Base-by-base conservation (phyloP, 2,113 vertebrate genomes). In the Hemibagrus wyckioides region DNA sequence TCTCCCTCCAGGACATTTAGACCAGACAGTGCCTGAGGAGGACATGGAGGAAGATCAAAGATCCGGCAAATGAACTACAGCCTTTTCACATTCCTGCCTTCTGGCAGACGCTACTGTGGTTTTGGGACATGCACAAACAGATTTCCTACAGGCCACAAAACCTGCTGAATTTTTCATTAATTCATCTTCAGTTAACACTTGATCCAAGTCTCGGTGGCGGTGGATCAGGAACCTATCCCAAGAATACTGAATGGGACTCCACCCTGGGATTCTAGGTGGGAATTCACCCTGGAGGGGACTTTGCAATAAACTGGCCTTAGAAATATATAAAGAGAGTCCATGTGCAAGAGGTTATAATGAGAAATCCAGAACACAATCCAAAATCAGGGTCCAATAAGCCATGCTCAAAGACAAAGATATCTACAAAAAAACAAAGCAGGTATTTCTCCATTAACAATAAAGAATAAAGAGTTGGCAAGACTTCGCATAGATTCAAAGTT, bases 71-170 rank as follows among this genome's bases (percentile, higher is more conserved):
- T 63, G 13, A 63, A 61, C 56, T 82, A n/a, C 36, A 63, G 39
- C 57, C 80, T n/a, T 61, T 63, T 63, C 30, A 82, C 39, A 82
- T 82, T 82, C 56, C 80, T 44, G 39, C 30, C 56, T 28, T 63
- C 80, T 82, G 36, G 36, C 80, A 63, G 79, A 59, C 11, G 7
- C 19, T 15, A 28, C 80, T 21, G n/a, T 2, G n/a, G 77, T 80
- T 23, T 39, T 80, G 52, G 30, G 30, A 30, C 10, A 36, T 23
- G 30, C 77, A 39, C 52, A 80, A 15, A 63, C 36, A 82, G 23
- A 82, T 13, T 11, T 82, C 25, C 80, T 44, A n/a, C 57, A 63
- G 25, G 23, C 36, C 56, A 41, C 80, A 82, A 41, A 80, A 80
- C 77, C n/a, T 80, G 77, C 9, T 36, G 77, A 57, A 80, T 36